Evolutionary conservation across 2,797 vertebrate genomes (phyloP), one percentile per base, ranked within the genome.

Genomic region (Chrosomus eos): DNA sequence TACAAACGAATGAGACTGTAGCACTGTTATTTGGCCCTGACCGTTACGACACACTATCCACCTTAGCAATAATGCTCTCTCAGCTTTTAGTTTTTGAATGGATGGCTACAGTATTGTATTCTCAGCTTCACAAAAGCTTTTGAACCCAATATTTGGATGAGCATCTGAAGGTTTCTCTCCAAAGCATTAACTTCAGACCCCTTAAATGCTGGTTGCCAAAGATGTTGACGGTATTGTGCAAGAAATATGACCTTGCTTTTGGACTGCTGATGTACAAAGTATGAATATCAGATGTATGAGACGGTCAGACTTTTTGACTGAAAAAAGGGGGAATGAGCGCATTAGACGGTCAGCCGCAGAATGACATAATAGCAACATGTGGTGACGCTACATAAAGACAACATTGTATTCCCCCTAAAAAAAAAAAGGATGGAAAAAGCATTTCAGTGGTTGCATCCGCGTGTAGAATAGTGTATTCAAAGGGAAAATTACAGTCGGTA

Each of bases 331-430:
- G 94, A 93, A 93, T 89, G 91, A 91, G 89, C 87, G 89, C 90
- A 89, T 91, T 91, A 92, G 92, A 94, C 89, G 93, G 93, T 87
- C 83, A 86, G 93, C 94, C 92, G 21, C 93, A 93, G 80, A 90
- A 92, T 91, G 58, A 93, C 92, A 94, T 94, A 85, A 89, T 94
- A 93, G 93, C 91, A 94, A 94, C 91, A 95, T 95, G 94, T 93
- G 89, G 90, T 90, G 84, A 53, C 14, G 84, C 87, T 87, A 88
- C 88, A 82, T 88, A 77, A 73, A 89, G 84, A 86, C 86, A 81
- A 81, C 70, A 18, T 78, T 60, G 75, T 75, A 31, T 81, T 72
- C 71, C 51, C 67, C 38, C 45, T 31, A 51, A 58, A 58, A 68
- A 58, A 68, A 60, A 86, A 82, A 48, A 72, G 81, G 64, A 76